A percentile compares a stretch with the other conserved stretches of the same genome.
phyloP scores from a whole-genome alignment of 2,113 vertebrate genomes.

The Sula dactylatra region DNA sequence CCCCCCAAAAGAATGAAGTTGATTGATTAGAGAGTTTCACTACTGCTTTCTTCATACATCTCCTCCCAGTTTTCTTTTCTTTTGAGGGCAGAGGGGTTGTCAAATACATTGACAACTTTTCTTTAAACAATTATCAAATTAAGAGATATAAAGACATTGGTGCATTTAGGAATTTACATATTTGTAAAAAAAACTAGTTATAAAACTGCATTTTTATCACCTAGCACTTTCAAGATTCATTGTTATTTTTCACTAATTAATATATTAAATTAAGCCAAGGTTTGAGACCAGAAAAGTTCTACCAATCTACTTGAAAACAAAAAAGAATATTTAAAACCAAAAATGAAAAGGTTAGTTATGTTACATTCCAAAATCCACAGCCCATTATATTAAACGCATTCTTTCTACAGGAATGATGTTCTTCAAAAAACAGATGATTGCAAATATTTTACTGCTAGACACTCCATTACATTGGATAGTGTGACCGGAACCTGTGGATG shows the following conservation, averaged over 20 bases:
- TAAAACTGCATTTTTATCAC: conserved; percentile 69
- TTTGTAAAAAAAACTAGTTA: conserved; percentile 70
- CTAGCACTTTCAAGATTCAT: conserved; percentile 69
- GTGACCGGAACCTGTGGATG: conserved; percentile 74
- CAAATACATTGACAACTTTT: conserved; percentile 27
- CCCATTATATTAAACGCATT: conserved; percentile 76
- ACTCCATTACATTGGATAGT: conserved; percentile 74
- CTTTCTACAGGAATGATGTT: conserved; percentile 80
- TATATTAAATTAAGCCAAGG: conserved; percentile 81
- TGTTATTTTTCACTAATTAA: conserved; percentile 76
- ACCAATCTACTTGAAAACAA: conserved; percentile 68
- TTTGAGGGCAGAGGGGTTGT: conserved; percentile 25
- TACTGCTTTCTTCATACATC: neutral
- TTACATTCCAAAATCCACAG: conserved; percentile 79
- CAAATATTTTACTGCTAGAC: conserved; percentile 80
- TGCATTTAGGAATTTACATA: conserved; percentile 68
- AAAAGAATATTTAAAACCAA: conserved; percentile 70
- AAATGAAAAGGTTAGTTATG: conserved; percentile 78
- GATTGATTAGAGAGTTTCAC: conserved; percentile 55
- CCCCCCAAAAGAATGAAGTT: conserved; percentile 15
- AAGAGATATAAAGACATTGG: conserved; percentile 65
- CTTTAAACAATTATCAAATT: conserved; percentile 60
- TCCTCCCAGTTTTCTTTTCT: neutral
- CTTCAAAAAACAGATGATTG: conserved; percentile 73
- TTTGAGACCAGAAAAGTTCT: conserved; percentile 73